Base-by-base conservation (phyloP, 2,888 invertebrate genomes). In the Bibio marci region DNA sequence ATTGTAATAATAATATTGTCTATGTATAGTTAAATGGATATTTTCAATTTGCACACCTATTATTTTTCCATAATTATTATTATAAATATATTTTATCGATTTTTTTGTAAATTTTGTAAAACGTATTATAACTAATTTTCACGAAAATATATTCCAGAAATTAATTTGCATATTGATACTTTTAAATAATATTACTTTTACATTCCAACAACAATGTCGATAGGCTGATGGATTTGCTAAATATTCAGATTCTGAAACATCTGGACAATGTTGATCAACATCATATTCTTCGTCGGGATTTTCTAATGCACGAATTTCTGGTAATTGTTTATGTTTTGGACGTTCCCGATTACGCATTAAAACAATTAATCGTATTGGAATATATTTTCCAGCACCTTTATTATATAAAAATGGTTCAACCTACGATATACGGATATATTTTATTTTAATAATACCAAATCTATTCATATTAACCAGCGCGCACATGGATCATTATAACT, bases 341-440 rank as follows among this genome's bases (percentile, higher is more conserved):
- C 91, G 67, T 50, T 91, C 90, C 55, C 82, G 83, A 57, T 91
- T 92, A 46, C 94, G 66, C 39, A 83, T 62, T 39, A 91, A 66
- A 3, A 95, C 90, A 40, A 97, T 62, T 53, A 90, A 85, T 0
- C 85, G 78, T 48, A 94, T 79, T 0, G 91, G 88, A 50, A 95
- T 80, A 60, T 87, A 80, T 41, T 83, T 79, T 0, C 97, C 95
- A 49, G 77, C 76, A 3, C 97, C 97, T 54, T 79, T 83, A 57
- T 94, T 91, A 61, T 95, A 95, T 17, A 97, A 64, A 59, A 88
- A 92, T 1, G 87, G 88, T 50, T 85, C 82, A 12, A 92, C 86
- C 47, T 41, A 35, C 2, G 3, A 30, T n/a, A n/a, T n/a, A 13
- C 7, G 15, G n/a, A 11, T 15, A 13, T 31, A n/a, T 30, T 34